A percentile compares a stretch with the other conserved stretches of the same genome.
These are phyloP conservation scores for Leucoraja erinaceus DNA, from an alignment of 2,113 vertebrate genomes.

Conservation along the genomic window DNA sequence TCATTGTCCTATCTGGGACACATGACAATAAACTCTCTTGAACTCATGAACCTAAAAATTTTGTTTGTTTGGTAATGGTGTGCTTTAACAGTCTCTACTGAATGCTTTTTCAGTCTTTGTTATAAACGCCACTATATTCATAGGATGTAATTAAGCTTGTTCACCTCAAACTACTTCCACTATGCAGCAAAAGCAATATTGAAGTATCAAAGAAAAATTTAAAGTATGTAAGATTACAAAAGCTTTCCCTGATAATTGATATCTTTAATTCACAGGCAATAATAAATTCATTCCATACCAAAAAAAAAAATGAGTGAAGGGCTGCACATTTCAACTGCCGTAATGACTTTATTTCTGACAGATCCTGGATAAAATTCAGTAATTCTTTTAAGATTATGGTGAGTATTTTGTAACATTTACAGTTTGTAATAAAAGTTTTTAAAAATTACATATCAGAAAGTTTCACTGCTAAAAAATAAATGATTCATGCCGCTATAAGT, in stretches of 20 bases:
- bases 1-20: too few species aligned
- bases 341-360: neutral
- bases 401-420: neutral
- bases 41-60: neutral
- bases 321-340: neutral
- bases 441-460: neutral
- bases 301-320: neutral
- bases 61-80: neutral
- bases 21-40: too few species aligned
- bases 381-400: neutral
- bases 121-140: neutral
- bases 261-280: neutral
- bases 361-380: neutral
- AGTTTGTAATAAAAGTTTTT: neutral
- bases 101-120: neutral
- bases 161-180: neutral
- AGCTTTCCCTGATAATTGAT: neutral
- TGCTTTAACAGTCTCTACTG: neutral
- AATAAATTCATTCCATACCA: neutral
- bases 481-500: neutral
- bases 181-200: neutral
- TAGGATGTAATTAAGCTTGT: neutral
- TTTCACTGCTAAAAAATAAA: slow-evolving; percentile 26
- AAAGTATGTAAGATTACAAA: neutral
- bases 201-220: neutral